Evolutionary conservation across 2,797 vertebrate species (phyloP).

Genomic region (Monodelphis domestica): DNA sequence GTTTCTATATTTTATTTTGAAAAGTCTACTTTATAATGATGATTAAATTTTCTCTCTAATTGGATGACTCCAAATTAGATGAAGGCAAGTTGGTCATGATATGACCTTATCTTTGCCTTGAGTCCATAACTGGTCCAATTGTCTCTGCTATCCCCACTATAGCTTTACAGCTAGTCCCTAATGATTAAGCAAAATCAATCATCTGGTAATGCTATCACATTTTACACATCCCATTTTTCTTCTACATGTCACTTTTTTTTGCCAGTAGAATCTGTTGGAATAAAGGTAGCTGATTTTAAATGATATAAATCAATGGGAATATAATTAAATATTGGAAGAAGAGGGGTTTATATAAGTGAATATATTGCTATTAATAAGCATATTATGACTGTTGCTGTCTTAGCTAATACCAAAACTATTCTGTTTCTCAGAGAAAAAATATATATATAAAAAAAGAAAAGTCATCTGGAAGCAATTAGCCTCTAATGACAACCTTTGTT

Average conservation of each 20-base stretch:
- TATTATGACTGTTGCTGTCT: constrained; percentile 60
- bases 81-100: not conserved
- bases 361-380: constrained; percentile 64
- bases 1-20: not conserved
- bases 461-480: constrained; percentile 54
- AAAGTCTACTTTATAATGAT: not conserved
- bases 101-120: constrained; percentile 11
- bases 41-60: not conserved
- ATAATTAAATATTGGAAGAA: constrained; percentile 44
- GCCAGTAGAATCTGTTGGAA: constrained; percentile 51
- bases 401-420: constrained; percentile 44
- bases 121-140: not conserved
- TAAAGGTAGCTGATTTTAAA: constrained; percentile 53
- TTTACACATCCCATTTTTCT: not conserved
- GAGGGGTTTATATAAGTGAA: constrained; percentile 49
- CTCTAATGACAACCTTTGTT: constrained; percentile 43
- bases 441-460: constrained; percentile 65
- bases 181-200: constrained; percentile 14
- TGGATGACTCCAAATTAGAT: not conserved
- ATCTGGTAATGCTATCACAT: not conserved
- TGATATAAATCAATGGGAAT: constrained; percentile 21
- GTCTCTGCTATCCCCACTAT: not conserved
- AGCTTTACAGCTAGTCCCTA: constrained; percentile 1
- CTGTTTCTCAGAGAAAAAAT: constrained; percentile 35
- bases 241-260: not conserved